These are phyloP conservation scores for Anguilla rostrata DNA, from an alignment of 2,113 vertebrate genomes.

Conservation along the genomic window DNA sequence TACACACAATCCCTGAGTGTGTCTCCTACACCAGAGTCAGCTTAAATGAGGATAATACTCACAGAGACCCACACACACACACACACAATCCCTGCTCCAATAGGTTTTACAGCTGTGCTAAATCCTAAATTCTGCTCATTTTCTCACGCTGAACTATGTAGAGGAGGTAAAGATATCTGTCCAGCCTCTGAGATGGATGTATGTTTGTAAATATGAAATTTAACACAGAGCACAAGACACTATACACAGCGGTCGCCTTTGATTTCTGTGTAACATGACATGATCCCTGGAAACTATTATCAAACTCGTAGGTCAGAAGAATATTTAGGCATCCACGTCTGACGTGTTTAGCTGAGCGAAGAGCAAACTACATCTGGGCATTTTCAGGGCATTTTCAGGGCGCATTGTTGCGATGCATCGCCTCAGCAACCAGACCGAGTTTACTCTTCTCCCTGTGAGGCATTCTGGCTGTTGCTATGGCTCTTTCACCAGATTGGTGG, in stretches of 20 bases:
- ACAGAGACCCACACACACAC: no score
- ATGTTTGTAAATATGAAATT: not conserved
- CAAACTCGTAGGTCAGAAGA: not conserved
- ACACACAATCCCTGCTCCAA: not conserved
- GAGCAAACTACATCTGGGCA: not conserved
- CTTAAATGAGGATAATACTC: no score
- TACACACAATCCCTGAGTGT: no score
- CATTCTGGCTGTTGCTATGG: not conserved
- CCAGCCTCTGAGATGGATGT: no score
- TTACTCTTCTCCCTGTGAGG: not conserved
- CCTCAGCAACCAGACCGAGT: not conserved
- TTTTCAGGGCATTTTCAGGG: not conserved
- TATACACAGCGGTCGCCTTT: not conserved
- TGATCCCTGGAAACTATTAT: not conserved
- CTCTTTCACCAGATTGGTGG: not conserved
- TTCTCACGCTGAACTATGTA: not conserved
- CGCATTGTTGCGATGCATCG: not conserved
- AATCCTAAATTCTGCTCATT: not conserved
- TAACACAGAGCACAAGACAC: not conserved
- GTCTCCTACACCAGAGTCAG: no score
- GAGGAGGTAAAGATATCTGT: not conserved
- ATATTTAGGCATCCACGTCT: not conserved
- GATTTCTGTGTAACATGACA: not conserved
- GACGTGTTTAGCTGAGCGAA: not conserved
- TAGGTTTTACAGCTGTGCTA: not conserved